phyloP scores from a whole-genome alignment of 2,888 invertebrate species.

The Pollenia angustigena region DNA sequence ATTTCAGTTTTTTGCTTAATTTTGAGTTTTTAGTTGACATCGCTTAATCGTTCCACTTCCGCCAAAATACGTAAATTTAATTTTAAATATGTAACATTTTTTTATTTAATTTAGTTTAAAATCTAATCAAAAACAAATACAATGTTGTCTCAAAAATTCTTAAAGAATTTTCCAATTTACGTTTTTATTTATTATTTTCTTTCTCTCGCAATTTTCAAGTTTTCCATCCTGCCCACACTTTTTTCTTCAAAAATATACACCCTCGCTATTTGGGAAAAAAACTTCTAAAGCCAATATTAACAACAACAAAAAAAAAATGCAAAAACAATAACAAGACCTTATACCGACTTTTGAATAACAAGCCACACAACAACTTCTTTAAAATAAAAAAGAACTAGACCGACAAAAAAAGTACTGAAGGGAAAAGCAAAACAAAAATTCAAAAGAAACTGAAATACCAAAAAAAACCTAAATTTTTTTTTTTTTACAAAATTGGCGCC shows the following conservation, averaged over 20 bases:
- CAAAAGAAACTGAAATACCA: conserved; percentile 30
- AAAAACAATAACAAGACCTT: conserved; percentile 41
- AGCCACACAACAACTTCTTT: conserved; percentile 26
- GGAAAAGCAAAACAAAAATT: conserved; percentile 28
- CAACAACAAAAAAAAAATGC: conserved; percentile 8
- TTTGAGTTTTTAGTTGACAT: too few species aligned
- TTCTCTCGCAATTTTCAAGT: neutral
- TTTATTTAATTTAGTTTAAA: neutral
- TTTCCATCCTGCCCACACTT: neutral
- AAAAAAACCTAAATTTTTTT: conserved; percentile 10
- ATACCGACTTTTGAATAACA: conserved; percentile 38
- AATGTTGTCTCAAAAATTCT: conserved; percentile 20
- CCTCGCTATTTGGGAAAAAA: neutral
- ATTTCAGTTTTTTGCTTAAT: too few species aligned
- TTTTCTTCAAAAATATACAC: conserved; percentile 1
- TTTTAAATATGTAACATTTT: neutral
- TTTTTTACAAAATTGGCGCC: conserved; percentile 68
- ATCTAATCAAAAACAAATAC: neutral
- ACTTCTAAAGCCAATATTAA: conserved; percentile 44
- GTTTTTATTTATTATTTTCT: neutral
- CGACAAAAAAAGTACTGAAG: conserved; percentile 8
- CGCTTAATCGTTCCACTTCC: too few species aligned
- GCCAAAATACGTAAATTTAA: too few species aligned
- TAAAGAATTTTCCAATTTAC: conserved; percentile 31
- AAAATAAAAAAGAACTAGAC: conserved; percentile 34